Evolutionary conservation across 2,113 vertebrate species (phyloP).

Genomic region (Neodon shergylaensis): DNA sequence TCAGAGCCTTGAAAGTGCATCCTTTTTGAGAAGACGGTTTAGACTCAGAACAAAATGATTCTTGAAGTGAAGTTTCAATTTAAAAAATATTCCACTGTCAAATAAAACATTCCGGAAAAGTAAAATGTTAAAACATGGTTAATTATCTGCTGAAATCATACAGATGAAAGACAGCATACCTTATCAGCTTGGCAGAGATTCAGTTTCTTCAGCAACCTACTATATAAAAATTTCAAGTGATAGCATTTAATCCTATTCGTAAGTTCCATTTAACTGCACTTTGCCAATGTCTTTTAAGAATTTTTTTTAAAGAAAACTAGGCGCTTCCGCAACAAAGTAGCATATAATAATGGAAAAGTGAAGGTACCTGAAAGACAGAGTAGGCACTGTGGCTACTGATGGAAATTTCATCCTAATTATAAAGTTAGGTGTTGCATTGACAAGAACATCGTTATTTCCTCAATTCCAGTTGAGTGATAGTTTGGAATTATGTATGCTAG

Average conservation of each 20-base stretch:
- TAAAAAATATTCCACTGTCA: background rate
- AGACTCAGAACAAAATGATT: background rate
- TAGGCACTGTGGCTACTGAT: background rate
- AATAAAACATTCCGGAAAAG: constrained; percentile 3
- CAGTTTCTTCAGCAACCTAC: background rate
- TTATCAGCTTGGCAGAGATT: background rate
- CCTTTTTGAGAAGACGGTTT: background rate
- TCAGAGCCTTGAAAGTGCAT: background rate
- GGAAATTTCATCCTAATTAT: background rate
- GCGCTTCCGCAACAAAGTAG: background rate
- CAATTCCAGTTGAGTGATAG: background rate
- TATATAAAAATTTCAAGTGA: background rate
- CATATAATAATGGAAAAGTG: background rate
- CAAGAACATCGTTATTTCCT: background rate
- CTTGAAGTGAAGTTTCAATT: background rate
- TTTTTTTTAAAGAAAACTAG: background rate
- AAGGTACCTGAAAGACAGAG: background rate
- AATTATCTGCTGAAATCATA: background rate
- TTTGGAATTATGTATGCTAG: background rate
- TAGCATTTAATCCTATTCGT: background rate
- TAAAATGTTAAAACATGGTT: background rate
- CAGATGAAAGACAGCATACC: background rate
- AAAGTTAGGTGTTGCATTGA: background rate
- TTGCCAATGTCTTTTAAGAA: background rate
- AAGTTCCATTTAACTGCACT: background rate